Conservation (phyloP, 1,140 invertebrate species). For the Popillia japonica region DNA sequence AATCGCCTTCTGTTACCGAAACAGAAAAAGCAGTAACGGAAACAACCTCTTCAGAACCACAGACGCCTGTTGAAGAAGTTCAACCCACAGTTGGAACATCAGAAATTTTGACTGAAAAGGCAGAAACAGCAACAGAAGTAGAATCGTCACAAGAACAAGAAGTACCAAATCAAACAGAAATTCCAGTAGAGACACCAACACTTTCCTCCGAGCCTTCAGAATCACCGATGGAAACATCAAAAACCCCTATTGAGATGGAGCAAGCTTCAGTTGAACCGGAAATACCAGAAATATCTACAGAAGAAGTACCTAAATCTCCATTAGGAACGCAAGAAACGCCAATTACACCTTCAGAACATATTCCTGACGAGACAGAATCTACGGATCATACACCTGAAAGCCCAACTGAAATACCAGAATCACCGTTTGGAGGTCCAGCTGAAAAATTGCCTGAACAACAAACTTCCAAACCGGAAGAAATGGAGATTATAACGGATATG, state of each 20-base stretch:
- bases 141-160: slow-evolving; percentile 22
- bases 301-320: slow-evolving; percentile 33
- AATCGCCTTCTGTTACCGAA: neutral
- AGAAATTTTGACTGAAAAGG: neutral
- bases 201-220: neutral
- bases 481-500: slow-evolving; percentile 24
- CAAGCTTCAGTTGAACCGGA: neutral
- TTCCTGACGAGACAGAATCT: neutral
- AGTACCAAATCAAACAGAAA: slow-evolving; percentile 12
- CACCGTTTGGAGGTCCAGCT: neutral
- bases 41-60: slow-evolving; percentile 36
- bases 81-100: slow-evolving; percentile 14
- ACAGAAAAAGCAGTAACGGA: neutral
- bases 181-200: neutral
- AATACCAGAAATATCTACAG: neutral
- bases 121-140: slow-evolving; percentile 32
- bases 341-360: neutral
- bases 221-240: slow-evolving; percentile 8
- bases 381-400: neutral
- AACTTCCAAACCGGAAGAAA: slow-evolving; percentile 42
- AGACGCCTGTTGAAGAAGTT: neutral
- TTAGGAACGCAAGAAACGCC: slow-evolving; percentile 34
- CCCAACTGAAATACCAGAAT: too few species aligned
- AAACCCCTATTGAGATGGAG: slow-evolving; percentile 35
- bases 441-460: neutral